These are phyloP conservation scores for human (Homo sapiens) DNA, from an alignment of 2,113 vertebrate genomes.

Conservation along the genomic window DNA sequence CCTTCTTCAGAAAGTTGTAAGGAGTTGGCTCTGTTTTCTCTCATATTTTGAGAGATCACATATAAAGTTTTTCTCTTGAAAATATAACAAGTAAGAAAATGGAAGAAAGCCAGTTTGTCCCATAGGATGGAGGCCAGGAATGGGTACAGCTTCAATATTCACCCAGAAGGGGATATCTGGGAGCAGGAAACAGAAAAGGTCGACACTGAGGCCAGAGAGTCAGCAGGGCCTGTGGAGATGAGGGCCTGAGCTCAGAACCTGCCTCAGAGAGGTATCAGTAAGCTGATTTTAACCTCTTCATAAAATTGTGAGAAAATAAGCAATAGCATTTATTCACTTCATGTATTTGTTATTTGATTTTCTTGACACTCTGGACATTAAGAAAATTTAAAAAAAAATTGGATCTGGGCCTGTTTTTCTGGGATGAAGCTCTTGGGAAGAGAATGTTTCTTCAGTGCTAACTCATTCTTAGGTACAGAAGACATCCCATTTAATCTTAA, in stretches of 20 bases:
- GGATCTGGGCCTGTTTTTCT: not conserved
- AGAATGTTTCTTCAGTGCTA: not conserved
- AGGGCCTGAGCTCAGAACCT: not conserved
- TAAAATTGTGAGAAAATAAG: not conserved
- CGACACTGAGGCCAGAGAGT: not conserved
- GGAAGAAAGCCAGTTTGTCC: not conserved
- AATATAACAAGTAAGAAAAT: not conserved
- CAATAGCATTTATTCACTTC: not conserved
- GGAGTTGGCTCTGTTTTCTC: not conserved
- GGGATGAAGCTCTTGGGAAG: not conserved
- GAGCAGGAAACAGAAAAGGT: not conserved
- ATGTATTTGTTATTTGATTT: not conserved
- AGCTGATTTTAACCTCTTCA: not conserved
- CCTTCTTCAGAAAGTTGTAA: not conserved
- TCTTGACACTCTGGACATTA: not conserved
- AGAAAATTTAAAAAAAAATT: not conserved
- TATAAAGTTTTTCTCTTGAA: not conserved
- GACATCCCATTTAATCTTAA: not conserved
- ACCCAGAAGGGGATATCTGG: not conserved
- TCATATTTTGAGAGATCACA: not conserved
- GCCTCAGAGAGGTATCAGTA: not conserved
- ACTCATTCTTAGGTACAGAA: not conserved
- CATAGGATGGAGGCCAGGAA: not conserved
- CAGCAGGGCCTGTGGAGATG: not conserved
- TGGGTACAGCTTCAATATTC: not conserved